Base-by-base conservation (phyloP, 2,888 invertebrate genomes). In the Yponomeuta malinellus region DNA sequence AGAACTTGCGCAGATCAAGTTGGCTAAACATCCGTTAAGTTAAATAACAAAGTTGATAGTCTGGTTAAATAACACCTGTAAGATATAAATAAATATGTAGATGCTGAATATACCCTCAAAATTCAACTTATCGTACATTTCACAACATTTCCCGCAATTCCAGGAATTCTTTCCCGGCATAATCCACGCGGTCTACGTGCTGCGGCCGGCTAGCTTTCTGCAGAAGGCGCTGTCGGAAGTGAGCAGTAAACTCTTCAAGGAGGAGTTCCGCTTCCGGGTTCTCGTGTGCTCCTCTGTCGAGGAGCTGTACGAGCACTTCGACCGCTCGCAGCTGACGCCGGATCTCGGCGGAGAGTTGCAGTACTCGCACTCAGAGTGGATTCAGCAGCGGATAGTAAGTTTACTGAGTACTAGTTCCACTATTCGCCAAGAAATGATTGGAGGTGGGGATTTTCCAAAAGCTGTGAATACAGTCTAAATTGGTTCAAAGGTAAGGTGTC, bases 171-270 rank as follows among this genome's bases (percentile, higher is more conserved):
- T 98, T 88, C 98, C 98, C 31, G 98, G 97, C 72, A 94, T 97
- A 76, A 96, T 98, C 78, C 97, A 98, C 85, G 96, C 97, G 33
- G 98, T 98, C n/a, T 98, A 97, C 89, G 97, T 98, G 37, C 93
- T 98, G 72, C 95, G 98, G 75, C 99, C 99, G 33, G 96, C 96
- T 71, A 97, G 98, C 77, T 98, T 99, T 85, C 94, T 99, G 77
- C 99, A 99, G 89, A 97, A 98, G 88, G 98, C 98, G 52, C 95
- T 99, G 76, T 97, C 98, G 2, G 99, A 99, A 94, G 97, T 98
- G 76, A 98, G 98, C 90, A 96, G 95, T 82, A 97, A 97, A 81
- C 93, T 97, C 76, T 97, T 97, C 83, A 97, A 97, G 83, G 98
- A 98, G 79, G 97, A 98, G 85, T 97, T 98, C 85, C 96, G 97